A percentile compares a stretch with the other conserved stretches of the same genome.
phyloP scores from a whole-genome alignment of 1,140 invertebrate species.

The Macrosteles quadrilineatus region DNA sequence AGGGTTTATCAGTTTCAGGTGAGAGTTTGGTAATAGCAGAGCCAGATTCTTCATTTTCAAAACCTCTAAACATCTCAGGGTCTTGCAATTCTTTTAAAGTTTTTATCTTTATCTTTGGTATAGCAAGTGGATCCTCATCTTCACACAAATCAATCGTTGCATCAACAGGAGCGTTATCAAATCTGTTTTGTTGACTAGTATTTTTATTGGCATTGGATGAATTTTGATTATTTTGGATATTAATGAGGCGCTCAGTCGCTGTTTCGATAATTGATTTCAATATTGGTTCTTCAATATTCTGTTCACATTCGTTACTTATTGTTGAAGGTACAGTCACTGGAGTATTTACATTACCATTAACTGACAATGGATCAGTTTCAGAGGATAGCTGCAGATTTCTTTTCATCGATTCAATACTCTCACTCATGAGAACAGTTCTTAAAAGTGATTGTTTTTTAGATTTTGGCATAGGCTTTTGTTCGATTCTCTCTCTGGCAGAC shows the following conservation, averaged over 20 bases:
- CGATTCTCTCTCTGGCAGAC: neutral
- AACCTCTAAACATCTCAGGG: neutral
- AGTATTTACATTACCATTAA: no score
- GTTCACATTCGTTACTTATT: no score
- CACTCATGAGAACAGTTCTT: neutral
- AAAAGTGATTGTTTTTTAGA: conserved; percentile 13
- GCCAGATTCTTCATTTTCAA: neutral
- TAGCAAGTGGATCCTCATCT: no score
- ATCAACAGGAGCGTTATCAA: no score
- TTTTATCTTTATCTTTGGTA: conserved; percentile 20
- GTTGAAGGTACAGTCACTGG: no score
- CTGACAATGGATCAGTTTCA: no score
- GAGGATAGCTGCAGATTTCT: no score
- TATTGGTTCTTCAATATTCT: neutral
- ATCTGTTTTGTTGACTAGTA: no score
- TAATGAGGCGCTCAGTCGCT: neutral
- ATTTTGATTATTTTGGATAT: neutral
- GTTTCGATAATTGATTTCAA: neutral
- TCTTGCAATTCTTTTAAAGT: conserved; percentile 16
- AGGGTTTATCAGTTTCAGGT: no score
- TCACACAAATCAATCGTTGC: no score
- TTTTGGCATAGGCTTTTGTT: conserved; percentile 9
- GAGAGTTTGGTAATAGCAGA: neutral
- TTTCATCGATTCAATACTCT: conserved; percentile 8
- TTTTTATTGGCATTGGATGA: no score